Evolutionary conservation across 1,140 invertebrate genomes (phyloP).

Genomic region (Bombus waltoni): DNA sequence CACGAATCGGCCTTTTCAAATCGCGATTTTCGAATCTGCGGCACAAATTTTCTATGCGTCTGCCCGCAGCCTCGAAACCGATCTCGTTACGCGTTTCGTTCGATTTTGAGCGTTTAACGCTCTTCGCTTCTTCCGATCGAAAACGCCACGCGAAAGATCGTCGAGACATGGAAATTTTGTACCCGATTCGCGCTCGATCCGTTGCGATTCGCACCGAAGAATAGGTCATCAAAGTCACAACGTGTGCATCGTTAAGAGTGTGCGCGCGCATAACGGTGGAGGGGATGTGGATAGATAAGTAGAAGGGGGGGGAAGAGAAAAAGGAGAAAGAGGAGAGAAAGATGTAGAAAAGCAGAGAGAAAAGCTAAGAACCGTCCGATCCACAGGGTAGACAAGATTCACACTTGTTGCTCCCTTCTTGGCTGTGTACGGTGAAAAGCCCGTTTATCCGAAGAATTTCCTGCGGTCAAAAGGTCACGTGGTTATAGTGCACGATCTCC

Average conservation of each 20-base stretch:
- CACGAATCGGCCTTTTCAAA: background rate
- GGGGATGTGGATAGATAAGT: background rate
- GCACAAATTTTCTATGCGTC: background rate
- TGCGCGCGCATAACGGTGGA: background rate
- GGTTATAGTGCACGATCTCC: background rate
- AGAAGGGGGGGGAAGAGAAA: background rate
- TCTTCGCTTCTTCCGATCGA: background rate
- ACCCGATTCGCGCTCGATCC: background rate
- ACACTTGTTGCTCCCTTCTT: conserved; percentile 73
- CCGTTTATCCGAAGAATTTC: conserved; percentile 58
- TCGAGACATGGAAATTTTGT: background rate
- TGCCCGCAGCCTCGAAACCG: background rate
- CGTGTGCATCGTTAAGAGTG: background rate
- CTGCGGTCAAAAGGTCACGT: conserved; percentile 47
- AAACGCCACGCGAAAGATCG: background rate
- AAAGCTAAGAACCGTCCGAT: conserved; percentile 45
- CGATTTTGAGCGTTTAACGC: background rate
- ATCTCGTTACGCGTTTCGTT: background rate
- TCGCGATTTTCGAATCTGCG: too few species aligned
- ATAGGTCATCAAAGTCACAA: conserved; percentile 14
- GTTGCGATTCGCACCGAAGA: background rate
- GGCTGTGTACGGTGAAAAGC: conserved; percentile 52
- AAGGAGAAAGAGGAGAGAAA: background rate
- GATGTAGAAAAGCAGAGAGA: conserved; percentile 25
- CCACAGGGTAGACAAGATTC: conserved; percentile 56